phyloP scores from a whole-genome alignment of 2,888 invertebrate genomes.

The Stictocephala bisonia region DNA sequence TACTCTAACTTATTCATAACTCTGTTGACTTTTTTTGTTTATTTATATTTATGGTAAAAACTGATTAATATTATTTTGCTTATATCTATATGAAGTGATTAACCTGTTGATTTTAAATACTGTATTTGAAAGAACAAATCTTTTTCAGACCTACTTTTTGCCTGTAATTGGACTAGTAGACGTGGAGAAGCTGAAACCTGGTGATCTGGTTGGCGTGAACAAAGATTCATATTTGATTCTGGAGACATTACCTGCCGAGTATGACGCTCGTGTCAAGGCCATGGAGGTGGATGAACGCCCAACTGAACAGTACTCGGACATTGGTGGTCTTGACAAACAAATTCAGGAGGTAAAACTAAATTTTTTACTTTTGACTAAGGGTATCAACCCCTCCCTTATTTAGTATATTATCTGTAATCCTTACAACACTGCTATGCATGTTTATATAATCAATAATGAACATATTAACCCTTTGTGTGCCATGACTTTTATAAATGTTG shows the following conservation, averaged over 20 bases:
- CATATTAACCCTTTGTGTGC: slow-evolving; percentile 16
- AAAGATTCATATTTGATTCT: slow-evolving; percentile 98
- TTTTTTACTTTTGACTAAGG: too few species aligned
- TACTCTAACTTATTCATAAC: too few species aligned
- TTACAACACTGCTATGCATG: not conserved
- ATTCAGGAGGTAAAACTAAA: slow-evolving; percentile 73
- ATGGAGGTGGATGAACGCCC: slow-evolving; percentile 99
- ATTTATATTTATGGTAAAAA: too few species aligned
- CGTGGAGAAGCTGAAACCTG: slow-evolving; percentile 97
- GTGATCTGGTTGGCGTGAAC: slow-evolving; percentile 93
- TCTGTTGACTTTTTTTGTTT: too few species aligned
- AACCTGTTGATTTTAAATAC: not conserved
- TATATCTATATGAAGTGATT: too few species aligned
- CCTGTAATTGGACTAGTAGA: slow-evolving; percentile 99
- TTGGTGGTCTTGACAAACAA: slow-evolving; percentile 99
- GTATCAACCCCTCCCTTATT: not conserved
- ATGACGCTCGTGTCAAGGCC: slow-evolving; percentile 97
- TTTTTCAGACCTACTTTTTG: slow-evolving; percentile 92
- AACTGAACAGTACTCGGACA: slow-evolving; percentile 99
- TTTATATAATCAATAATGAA: too few species aligned
- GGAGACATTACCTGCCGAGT: slow-evolving; percentile 97
- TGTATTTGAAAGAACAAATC: slow-evolving; percentile 37
- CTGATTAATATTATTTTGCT: too few species aligned
- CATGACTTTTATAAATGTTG: too few species aligned
- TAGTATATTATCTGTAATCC: not conserved